Conservation (phyloP, 2,113 vertebrate species). For the Oreochromis niloticus region DNA sequence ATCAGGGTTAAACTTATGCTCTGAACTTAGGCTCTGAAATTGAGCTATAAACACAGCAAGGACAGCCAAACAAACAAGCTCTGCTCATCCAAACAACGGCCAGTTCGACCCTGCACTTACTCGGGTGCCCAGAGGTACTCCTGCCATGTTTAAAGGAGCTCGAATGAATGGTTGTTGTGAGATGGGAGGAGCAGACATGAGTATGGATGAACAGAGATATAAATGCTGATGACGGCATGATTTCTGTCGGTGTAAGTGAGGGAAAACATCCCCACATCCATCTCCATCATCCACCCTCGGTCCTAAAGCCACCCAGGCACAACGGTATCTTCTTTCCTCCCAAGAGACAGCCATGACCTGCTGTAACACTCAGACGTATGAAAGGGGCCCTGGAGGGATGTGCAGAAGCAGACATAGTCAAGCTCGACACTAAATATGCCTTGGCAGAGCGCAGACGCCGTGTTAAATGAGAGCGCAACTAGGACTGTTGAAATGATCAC, state of each 20-base stretch:
- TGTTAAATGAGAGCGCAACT: constrained; percentile 7
- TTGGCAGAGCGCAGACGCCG: background rate
- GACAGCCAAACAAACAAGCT: background rate
- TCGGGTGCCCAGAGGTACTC: background rate
- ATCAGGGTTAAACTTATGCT: background rate
- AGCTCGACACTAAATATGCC: constrained; percentile 38
- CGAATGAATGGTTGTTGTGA: background rate
- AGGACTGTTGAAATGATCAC: background rate
- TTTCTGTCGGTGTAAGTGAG: background rate
- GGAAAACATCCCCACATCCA: background rate
- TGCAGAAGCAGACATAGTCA: background rate
- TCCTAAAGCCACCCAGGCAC: background rate
- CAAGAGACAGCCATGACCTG: background rate
- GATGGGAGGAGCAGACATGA: background rate
- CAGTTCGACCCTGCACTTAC: background rate
- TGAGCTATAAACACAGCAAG: background rate
- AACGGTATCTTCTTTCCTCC: constrained; percentile 20
- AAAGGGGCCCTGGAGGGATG: constrained; percentile 11
- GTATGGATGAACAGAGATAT: background rate
- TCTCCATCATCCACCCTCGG: background rate
- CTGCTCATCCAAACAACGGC: background rate
- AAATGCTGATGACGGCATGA: background rate
- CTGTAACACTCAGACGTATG: constrained; percentile 11
- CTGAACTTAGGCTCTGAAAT: background rate
- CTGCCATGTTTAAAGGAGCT: background rate